Evolutionary conservation across 2,888 invertebrate genomes (phyloP).

Genomic region (Torymus auratus): DNA sequence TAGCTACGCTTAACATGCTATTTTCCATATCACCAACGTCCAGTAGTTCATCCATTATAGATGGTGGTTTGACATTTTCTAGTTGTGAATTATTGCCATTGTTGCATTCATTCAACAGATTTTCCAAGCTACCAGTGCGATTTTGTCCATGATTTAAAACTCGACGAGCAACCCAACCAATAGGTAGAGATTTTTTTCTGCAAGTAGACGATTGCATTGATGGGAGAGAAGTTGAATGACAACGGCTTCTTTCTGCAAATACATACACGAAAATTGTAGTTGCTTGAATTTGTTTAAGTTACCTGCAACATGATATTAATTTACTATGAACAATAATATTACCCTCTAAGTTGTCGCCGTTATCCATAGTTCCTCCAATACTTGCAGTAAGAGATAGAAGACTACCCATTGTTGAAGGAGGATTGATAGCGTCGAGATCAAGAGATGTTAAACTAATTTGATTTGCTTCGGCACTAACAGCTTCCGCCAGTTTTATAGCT

Average conservation of each 20-base stretch:
- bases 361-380: slow-evolving; percentile 53
- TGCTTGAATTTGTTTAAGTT: too few relatives aligned
- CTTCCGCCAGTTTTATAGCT: slow-evolving; percentile 83
- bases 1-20: slow-evolving; percentile 90
- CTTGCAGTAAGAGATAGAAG: slow-evolving; percentile 80
- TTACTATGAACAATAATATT: background rate
- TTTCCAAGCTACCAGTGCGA: slow-evolving; percentile 81
- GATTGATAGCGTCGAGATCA: slow-evolving; percentile 86
- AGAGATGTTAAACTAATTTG: slow-evolving; percentile 64
- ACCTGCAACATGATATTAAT: too few relatives aligned
- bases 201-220: slow-evolving; percentile 61
- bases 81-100: slow-evolving; percentile 82
- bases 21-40: slow-evolving; percentile 83
- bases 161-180: slow-evolving; percentile 84
- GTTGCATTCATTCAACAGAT: slow-evolving; percentile 79
- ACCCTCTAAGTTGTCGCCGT: slow-evolving; percentile 47
- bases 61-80: slow-evolving; percentile 90
- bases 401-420: slow-evolving; percentile 87
- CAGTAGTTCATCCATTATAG: slow-evolving; percentile 84
- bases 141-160: slow-evolving; percentile 81
- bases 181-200: slow-evolving; percentile 84
- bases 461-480: slow-evolving; percentile 78
- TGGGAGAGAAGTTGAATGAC: slow-evolving; percentile 67
- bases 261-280: too few relatives aligned
- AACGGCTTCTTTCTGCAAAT: slow-evolving; percentile 63